phyloP scores from a whole-genome alignment of 2,113 vertebrate genomes.

The Oreochromis aureus region DNA sequence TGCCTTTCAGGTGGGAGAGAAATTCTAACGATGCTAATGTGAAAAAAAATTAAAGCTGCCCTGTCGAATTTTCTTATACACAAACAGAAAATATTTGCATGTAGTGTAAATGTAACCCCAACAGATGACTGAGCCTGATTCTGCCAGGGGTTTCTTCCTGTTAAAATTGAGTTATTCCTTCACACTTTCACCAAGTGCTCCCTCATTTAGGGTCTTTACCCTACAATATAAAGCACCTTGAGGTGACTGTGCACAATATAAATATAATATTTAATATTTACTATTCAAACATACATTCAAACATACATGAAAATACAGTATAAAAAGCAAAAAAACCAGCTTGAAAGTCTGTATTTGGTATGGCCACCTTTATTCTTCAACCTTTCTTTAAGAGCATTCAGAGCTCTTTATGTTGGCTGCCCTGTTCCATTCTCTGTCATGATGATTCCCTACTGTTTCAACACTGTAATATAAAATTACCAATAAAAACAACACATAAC shows the following conservation, averaged over 20 bases:
- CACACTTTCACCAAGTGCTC: not conserved
- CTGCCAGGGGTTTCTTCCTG: not conserved
- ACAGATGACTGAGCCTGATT: not conserved
- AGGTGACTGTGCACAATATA: not conserved
- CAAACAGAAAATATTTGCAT: not conserved
- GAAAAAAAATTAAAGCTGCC: not conserved
- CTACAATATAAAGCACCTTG: not conserved
- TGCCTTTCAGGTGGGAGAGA: constrained; percentile 89
- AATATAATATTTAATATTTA: not conserved
- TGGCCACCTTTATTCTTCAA: not conserved
- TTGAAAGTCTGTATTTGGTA: too few species aligned
- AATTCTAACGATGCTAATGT: not conserved
- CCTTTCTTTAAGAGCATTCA: too few species aligned
- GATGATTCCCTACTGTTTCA: not conserved
- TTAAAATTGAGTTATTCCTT: not conserved
- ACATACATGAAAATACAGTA: not conserved
- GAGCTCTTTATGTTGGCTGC: not conserved
- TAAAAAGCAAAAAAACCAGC: not conserved
- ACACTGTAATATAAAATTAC: not conserved
- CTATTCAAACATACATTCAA: not conserved
- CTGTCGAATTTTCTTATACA: not conserved
- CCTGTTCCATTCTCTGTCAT: not conserved
- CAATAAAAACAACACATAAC: not conserved
- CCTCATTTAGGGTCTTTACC: not conserved
- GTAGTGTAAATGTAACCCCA: not conserved